Base-by-base conservation (phyloP, 2,113 vertebrate genomes). In the Isichthys henryi region DNA sequence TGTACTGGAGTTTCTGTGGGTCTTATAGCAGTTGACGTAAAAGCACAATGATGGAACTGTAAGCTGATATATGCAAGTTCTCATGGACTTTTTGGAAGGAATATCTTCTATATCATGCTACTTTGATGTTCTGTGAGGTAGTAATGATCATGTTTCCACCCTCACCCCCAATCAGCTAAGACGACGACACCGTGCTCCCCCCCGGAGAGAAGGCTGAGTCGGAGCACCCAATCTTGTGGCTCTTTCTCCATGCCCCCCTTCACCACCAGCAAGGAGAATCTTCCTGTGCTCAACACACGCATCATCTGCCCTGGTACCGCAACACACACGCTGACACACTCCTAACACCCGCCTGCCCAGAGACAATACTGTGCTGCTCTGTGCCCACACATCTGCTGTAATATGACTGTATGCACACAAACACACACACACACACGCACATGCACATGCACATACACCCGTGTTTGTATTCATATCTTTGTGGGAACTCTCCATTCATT, bases 231-330 rank as follows among this genome's bases (percentile, higher is more conserved):
- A 91, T 96, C 96, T 58, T 98, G 96, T 45, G 96, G 97, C 86
- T 96, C 96, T 86, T 97, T 97, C 93, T 96, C 97, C 93, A 96
- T 97, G 91, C 95, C 97, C 31, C 92, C 96, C 21, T 94, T 97
- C 93, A 96, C 97, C 91, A 95, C 97, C 90, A 97, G 96, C 96
- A 99, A 98, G 92, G 98, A 99, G 92, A 99, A 98, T 89, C 97
- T 99, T 4, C 98, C 98, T 46, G 98, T 99, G 39, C 97, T 99
- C 92, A 99, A 99, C 94, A 99, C 98, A 0, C 97, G 98, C 91
- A 99, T 99, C 93, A 99, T 99, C 92, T 99, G 98, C 92, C 98
- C 98, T 87, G 98, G 98, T 99, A 45, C 80, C n/a, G 87, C n/a
- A 87, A 31, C 35, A 46, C 21, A 62, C 66, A 46, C 66, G 88